A percentile compares a stretch with the other conserved stretches of the same genome.
These are phyloP conservation scores for Halictus quadricinctus DNA, from an alignment of 2,888 invertebrate genomes.

Conservation along the genomic window DNA sequence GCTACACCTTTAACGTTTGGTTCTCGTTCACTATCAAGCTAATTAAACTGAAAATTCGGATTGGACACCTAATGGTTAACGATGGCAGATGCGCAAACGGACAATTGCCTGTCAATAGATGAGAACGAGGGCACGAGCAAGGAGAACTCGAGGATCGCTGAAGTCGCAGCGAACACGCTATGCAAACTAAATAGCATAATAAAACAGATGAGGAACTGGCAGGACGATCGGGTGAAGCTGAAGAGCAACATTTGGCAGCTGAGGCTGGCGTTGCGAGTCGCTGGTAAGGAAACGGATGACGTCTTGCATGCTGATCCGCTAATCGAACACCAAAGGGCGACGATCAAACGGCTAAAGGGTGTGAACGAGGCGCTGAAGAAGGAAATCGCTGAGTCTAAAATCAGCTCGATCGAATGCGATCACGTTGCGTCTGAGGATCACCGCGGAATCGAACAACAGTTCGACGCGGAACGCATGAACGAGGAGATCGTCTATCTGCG, in stretches of 20 bases:
- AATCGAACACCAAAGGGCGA: slow-evolving; percentile 58
- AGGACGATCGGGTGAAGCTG: slow-evolving; percentile 60
- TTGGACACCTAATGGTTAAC: background rate
- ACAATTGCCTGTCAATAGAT: slow-evolving; percentile 41
- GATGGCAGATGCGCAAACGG: slow-evolving; percentile 32
- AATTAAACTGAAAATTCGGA: slow-evolving; percentile 15
- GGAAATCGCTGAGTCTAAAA: slow-evolving; percentile 56
- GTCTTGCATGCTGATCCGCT: slow-evolving; percentile 51
- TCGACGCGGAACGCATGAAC: slow-evolving; percentile 48
- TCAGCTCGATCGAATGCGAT: slow-evolving; percentile 3
- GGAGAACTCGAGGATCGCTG: slow-evolving; percentile 58
- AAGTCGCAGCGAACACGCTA: slow-evolving; percentile 53
- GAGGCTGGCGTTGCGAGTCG: slow-evolving; percentile 50
- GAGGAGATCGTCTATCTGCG: slow-evolving; percentile 61
- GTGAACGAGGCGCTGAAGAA: slow-evolving; percentile 52
- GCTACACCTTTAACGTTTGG: background rate
- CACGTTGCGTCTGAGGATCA: background rate
- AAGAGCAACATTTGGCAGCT: slow-evolving; percentile 62
- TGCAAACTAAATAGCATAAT: slow-evolving; percentile 58
- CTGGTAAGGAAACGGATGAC: slow-evolving; percentile 41
- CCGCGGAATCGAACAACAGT: slow-evolving; percentile 34
- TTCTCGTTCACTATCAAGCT: background rate
- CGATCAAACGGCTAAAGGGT: slow-evolving; percentile 60
- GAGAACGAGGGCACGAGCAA: slow-evolving; percentile 35
- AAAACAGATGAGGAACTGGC: slow-evolving; percentile 60